Conservation (phyloP, 1,140 invertebrate species). For the Micrasema longulum region DNA sequence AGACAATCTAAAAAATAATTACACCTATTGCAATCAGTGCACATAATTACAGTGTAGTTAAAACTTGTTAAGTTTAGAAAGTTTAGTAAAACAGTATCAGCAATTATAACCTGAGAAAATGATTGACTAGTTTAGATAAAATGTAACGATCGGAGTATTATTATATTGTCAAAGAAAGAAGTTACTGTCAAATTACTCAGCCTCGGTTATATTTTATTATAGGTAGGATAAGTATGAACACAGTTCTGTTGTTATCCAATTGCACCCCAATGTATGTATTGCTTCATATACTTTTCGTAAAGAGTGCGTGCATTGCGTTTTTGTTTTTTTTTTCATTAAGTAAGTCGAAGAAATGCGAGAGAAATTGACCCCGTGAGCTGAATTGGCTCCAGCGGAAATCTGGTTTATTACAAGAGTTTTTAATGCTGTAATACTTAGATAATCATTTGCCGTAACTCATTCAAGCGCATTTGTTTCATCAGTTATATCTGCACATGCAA, state of each 20-base stretch:
- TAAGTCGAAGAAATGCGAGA: conserved; percentile 35
- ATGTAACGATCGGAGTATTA: no score
- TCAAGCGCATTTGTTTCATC: conserved; percentile 2
- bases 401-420: conserved; percentile 35
- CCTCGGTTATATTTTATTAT: no score
- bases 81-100: not conserved
- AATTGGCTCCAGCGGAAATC: conserved; percentile 6
- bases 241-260: conserved; percentile 1
- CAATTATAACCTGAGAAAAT: not conserved
- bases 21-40: not conserved
- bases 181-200: no score
- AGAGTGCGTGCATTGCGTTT: conserved; percentile 27
- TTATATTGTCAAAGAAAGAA: no score
- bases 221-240: no score
- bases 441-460: not conserved
- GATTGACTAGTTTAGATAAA: not conserved
- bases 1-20: conserved; percentile 14
- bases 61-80: not conserved
- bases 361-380: conserved; percentile 48
- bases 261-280: not conserved
- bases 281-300: not conserved
- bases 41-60: conserved; percentile 2
- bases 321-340: conserved; percentile 30
- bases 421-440: conserved; percentile 6
- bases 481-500: conserved; percentile 3